Conservation (phyloP, 1,140 invertebrate species). For the Leptinotarsa texana region DNA sequence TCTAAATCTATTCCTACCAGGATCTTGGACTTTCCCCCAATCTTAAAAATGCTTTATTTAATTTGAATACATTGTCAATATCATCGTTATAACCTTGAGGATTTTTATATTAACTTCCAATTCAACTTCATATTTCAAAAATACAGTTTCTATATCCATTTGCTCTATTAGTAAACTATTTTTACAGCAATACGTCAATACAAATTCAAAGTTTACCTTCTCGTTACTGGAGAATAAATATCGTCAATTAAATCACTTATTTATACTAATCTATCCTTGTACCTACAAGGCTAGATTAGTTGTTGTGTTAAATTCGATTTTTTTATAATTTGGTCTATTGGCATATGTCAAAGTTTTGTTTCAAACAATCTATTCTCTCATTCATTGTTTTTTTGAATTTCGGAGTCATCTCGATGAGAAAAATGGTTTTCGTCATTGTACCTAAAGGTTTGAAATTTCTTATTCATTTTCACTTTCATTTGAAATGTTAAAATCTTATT, state of each 20-base stretch:
- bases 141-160: neutral
- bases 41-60: conserved; percentile 53
- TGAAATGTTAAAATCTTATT: no score
- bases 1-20: conserved; percentile 41
- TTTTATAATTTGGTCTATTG: no score
- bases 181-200: neutral
- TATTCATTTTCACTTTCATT: no score
- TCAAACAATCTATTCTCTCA: neutral
- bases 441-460: no score
- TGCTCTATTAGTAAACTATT: neutral
- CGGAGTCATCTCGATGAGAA: no score
- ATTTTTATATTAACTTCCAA: neutral
- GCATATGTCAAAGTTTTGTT: neutral
- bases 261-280: neutral
- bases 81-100: conserved; percentile 7
- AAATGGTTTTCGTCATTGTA: no score
- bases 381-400: no score
- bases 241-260: neutral
- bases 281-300: no score
- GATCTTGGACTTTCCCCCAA: conserved; percentile 50
- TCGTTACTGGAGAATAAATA: neutral
- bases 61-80: conserved; percentile 43
- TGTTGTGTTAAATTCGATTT: no score
- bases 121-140: neutral
- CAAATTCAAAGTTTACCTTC: neutral